Evolutionary conservation across 2,888 invertebrate genomes (phyloP).

Genomic region (Ephialtes manifestator): DNA sequence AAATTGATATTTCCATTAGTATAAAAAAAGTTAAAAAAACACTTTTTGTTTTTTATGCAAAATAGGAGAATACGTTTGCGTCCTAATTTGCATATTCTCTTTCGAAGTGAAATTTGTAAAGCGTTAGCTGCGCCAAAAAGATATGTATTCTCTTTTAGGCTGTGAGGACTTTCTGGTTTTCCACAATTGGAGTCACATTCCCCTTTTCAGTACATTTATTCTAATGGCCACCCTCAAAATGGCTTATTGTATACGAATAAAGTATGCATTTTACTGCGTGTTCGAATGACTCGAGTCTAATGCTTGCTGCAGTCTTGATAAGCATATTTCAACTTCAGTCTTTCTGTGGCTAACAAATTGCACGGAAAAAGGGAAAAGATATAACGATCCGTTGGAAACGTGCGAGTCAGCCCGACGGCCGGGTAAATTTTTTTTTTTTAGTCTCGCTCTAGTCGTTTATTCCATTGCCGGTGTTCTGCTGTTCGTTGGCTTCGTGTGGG

Average conservation of each 20-base stretch:
- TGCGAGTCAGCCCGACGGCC: conserved; percentile 17
- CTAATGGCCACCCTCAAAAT: neutral
- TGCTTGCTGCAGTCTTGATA: conserved; percentile 15
- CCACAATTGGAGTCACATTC: neutral
- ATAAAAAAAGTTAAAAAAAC: neutral
- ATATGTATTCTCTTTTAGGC: neutral
- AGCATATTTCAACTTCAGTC: conserved; percentile 33
- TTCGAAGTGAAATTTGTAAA: neutral
- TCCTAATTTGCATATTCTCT: neutral
- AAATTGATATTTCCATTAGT: neutral
- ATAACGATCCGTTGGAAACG: conserved; percentile 43
- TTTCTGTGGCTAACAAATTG: conserved; percentile 44
- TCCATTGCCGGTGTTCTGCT: conserved; percentile 13
- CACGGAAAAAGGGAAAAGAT: conserved; percentile 27
- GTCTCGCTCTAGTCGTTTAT: conserved; percentile 28
- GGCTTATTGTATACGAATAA: neutral
- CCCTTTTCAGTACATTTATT: neutral
- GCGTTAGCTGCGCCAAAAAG: neutral
- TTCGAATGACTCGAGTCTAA: conserved; percentile 2
- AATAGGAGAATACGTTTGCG: neutral
- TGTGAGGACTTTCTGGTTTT: neutral
- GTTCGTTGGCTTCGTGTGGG: conserved; percentile 27
- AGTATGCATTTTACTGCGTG: neutral
- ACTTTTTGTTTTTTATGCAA: neutral
- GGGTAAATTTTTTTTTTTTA: neutral